Base-by-base conservation (phyloP, 2,888 invertebrate genomes). In the Tetramorium bicarinatum region DNA sequence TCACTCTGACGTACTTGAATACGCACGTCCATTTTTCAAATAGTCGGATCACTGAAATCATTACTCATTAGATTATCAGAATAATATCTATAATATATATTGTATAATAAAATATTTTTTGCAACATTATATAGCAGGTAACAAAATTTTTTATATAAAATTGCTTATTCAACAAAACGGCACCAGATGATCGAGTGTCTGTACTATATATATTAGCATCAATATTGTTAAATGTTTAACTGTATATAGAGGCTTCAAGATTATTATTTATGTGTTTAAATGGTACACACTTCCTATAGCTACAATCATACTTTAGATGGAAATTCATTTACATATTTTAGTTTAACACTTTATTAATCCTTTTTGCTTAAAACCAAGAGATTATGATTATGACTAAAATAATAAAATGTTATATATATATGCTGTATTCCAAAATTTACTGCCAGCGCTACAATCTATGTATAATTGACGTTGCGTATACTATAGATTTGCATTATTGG, bases 161-260 rank as follows among this genome's bases (percentile, higher is more conserved):
- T 59, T 25, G 56, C 34, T 72, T 59, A 59, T 72, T 80, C 9
- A 18, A 38, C 9, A 56, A 71, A 54, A 15, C 13, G 13, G 4
- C 7, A 56, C 18, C 29, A 25, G 56, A 56, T 29, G 7, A 56
- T 29, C 3, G 38, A 59, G 6, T 47, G 21, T 18, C 8, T 18
- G 8, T 41, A n/a, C 9, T 69, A 3, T 67, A 25, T 8, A 54
- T 41, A 77, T n/a, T n/a, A 69, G 44, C 18, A 21, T 15, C 15
- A 47, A 49, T 72, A n/a, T 29, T 80, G 18, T 56, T 56, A 69
- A 34, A 18, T n/a, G 44, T 54, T 67, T 67, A 41, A 41, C 15
- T 18, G n/a, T 25, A 41, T 15, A n/a, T 54, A 47, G 2, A 15
- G 8, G 9, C 34, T 71, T 52, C 15, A 21, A 52, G 15, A 44